Evolutionary conservation across 2,888 invertebrate species (phyloP).

Genomic region (Hirtodrosophila histrioides): DNA sequence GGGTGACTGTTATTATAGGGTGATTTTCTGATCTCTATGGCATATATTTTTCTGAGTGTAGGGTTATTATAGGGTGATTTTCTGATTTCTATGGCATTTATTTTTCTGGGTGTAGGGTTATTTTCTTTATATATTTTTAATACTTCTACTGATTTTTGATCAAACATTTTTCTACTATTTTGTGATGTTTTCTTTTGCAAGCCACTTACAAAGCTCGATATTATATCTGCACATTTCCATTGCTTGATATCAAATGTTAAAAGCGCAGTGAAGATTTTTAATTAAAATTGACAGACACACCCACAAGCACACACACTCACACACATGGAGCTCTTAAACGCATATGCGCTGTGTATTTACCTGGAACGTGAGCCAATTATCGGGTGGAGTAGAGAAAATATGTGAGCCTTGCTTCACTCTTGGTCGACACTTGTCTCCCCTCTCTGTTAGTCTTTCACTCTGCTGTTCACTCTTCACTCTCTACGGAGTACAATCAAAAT

Average conservation of each 20-base stretch:
- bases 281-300: slow-evolving; percentile 64
- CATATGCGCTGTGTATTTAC: slow-evolving; percentile 74
- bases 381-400: slow-evolving; percentile 29
- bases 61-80: too few species aligned
- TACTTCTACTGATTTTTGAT: slow-evolving; percentile 8
- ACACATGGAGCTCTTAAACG: slow-evolving; percentile 20
- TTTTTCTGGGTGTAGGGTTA: background rate
- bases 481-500: slow-evolving; percentile 63
- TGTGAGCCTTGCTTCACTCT: slow-evolving; percentile 26
- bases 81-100: too few species aligned
- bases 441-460: slow-evolving; percentile 6
- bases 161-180: background rate
- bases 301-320: slow-evolving; percentile 11
- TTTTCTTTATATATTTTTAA: slow-evolving; percentile 1
- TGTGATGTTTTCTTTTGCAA: background rate
- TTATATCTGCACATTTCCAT: slow-evolving; percentile 56
- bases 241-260: slow-evolving; percentile 55
- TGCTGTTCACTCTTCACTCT: slow-evolving; percentile 3
- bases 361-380: slow-evolving; percentile 81
- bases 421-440: slow-evolving; percentile 29
- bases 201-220: slow-evolving; percentile 21
- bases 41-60: too few species aligned
- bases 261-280: slow-evolving; percentile 51
- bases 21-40: too few species aligned
- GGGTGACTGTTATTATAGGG: too few species aligned